A percentile compares a stretch with the other conserved stretches of the same genome.
Conservation (phyloP, 2,113 vertebrate species). For the Crotalus viridis region DNA sequence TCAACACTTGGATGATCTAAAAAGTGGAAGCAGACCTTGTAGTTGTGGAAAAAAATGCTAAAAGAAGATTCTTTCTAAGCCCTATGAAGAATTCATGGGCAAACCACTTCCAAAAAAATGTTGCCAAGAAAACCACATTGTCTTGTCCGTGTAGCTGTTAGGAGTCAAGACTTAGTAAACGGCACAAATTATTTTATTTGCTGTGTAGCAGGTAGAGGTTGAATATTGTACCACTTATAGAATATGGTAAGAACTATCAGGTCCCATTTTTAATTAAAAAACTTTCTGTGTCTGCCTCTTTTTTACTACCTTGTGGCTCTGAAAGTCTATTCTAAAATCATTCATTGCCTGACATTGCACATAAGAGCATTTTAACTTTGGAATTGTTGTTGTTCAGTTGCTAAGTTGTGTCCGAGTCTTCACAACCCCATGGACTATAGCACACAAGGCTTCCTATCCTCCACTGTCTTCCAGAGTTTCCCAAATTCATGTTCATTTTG, state of each 20-base stretch:
- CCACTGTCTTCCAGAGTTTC: too few species aligned
- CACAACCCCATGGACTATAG: too few species aligned
- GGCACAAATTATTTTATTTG: not conserved
- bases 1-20: too few species aligned
- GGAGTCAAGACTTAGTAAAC: not conserved
- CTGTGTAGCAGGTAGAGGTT: not conserved
- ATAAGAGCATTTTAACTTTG: not conserved
- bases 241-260: not conserved
- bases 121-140: not conserved
- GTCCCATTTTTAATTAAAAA: not conserved
- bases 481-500: not conserved
- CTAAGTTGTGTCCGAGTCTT: too few species aligned
- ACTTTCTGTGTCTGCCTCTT: not conserved
- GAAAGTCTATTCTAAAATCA: not conserved
- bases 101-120: not conserved
- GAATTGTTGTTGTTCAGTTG: not conserved
- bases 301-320: not conserved
- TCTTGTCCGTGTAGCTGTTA: not conserved
- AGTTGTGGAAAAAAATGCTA: too few species aligned
- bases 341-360: not conserved
- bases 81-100: not conserved
- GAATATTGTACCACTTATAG: not conserved
- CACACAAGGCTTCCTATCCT: not conserved
- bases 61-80: not conserved
- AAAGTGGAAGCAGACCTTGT: too few species aligned